A percentile compares a stretch with the other conserved stretches of the same genome.
Conservation (phyloP, 2,113 vertebrate species). For the Brienomyrus brachyistius region DNA sequence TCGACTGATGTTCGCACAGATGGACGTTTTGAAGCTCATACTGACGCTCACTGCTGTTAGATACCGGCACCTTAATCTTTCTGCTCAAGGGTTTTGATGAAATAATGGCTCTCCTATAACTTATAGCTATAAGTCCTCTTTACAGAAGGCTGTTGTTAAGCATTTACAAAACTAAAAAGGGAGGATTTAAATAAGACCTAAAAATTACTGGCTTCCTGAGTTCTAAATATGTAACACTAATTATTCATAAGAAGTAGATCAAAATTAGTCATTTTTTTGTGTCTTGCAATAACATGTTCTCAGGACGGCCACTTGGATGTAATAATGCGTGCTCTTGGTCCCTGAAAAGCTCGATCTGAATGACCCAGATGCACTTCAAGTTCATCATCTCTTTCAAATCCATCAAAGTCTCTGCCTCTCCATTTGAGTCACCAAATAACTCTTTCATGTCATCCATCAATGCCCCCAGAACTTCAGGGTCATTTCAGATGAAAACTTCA, state of each 20-base stretch:
- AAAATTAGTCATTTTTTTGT: background rate
- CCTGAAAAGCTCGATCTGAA: background rate
- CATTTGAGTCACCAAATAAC: background rate
- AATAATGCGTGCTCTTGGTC: background rate
- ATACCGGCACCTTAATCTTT: background rate
- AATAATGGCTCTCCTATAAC: background rate
- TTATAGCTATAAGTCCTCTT: background rate
- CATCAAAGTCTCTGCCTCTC: background rate
- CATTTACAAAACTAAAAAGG: background rate
- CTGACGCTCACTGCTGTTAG: background rate
- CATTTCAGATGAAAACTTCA: background rate
- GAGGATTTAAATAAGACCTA: background rate
- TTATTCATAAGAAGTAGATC: background rate
- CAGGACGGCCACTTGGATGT: background rate
- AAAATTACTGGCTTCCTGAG: background rate
- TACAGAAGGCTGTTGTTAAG: background rate
- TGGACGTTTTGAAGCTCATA: background rate
- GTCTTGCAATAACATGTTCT: background rate
- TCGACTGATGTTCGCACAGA: constrained; percentile 17
- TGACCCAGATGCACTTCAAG: background rate
- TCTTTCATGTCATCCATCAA: background rate
- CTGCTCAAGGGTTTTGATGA: background rate
- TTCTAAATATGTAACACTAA: no score
- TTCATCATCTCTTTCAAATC: background rate
- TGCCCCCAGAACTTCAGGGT: constrained; percentile 3